Evolutionary conservation across 2,797 vertebrate genomes (phyloP).

Genomic region (Sebastes ruberrimus): DNA sequence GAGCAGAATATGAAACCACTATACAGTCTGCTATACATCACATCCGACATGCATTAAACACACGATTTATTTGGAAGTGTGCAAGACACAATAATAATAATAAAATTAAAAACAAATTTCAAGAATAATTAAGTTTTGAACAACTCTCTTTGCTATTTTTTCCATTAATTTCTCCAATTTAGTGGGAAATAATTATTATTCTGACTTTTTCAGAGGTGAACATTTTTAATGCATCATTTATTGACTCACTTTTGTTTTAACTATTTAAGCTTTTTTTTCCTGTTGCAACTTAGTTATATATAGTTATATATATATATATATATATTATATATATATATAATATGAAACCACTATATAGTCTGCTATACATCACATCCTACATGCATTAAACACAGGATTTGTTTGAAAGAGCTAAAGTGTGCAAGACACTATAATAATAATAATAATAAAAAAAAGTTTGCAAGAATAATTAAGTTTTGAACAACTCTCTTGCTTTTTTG

Average conservation of each 20-base stretch:
- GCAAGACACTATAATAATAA: not conserved
- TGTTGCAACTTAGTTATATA: conserved; percentile 5
- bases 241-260: not conserved
- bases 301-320: no score
- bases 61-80: conserved; percentile 1
- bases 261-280: conserved; percentile 5
- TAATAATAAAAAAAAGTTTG: not conserved
- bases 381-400: not conserved
- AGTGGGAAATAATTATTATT: conserved; percentile 47
- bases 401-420: not conserved
- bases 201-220: conserved; percentile 19
- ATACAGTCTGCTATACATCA: not conserved
- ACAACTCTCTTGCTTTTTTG: not conserved
- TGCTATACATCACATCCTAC: not conserved
- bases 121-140: conserved; percentile 33
- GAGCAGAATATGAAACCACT: conserved; percentile 42
- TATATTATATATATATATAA: not conserved
- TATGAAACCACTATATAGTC: not conserved
- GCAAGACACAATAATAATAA: not conserved
- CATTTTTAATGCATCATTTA: conserved; percentile 11
- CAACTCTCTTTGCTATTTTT: conserved; percentile 6
- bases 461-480: conserved; percentile 30
- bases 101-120: conserved; percentile 15
- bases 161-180: conserved; percentile 37
- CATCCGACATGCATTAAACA: not conserved